A percentile compares a stretch with the other conserved stretches of the same genome.
Evolutionary conservation across 2,113 vertebrate genomes (phyloP).

Genomic region (Tilapia sparmanii): DNA sequence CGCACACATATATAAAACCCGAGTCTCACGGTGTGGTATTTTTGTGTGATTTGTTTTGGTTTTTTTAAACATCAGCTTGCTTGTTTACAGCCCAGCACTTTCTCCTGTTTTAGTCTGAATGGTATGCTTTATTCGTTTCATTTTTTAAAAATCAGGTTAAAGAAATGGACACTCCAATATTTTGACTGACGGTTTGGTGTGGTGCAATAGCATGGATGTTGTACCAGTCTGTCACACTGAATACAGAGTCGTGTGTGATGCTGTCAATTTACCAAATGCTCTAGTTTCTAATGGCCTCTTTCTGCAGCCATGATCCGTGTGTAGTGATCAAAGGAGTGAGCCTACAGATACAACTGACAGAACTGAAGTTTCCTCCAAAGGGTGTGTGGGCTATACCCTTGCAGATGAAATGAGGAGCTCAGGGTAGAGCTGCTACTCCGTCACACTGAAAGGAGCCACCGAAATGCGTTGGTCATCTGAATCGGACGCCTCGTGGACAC

Average conservation of each 20-base stretch:
- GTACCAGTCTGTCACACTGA: neutral
- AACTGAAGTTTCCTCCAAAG: neutral
- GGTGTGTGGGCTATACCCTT: neutral
- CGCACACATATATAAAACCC: neutral
- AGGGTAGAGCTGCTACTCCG: neutral
- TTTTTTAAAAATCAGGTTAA: neutral
- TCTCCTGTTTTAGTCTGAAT: neutral
- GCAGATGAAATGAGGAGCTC: neutral
- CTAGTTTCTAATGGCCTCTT: neutral
- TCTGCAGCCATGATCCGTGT: neutral
- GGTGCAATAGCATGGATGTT: neutral
- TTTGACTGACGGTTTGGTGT: neutral
- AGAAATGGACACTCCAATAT: neutral
- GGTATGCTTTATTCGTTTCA: neutral
- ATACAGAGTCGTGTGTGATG: fast-evolving
- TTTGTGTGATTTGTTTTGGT: neutral
- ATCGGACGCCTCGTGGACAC: neutral
- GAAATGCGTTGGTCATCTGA: neutral
- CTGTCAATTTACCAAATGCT: neutral
- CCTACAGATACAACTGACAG: neutral
- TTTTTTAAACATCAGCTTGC: neutral
- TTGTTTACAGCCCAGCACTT: neutral
- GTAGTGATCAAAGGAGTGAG: neutral
- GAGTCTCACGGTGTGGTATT: neutral
- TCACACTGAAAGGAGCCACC: neutral